Evolutionary conservation across 2,888 invertebrate species (phyloP).

Genomic region (Marronus borbonicus): DNA sequence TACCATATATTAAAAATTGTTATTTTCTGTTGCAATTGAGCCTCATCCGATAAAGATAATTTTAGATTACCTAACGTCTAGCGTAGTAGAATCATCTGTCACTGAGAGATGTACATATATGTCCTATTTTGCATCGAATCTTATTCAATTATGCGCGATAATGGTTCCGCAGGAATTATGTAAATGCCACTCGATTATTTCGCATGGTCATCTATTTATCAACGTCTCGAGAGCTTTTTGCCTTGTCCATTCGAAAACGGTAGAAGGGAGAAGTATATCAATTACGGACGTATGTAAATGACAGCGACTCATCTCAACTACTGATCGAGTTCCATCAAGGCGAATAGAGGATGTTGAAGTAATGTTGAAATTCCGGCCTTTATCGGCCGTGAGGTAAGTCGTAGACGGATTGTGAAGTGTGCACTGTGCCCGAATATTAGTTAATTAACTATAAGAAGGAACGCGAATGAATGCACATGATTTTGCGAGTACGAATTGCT

Average conservation of each 20-base stretch:
- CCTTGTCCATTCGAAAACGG: constrained; percentile 2
- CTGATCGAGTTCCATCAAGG: constrained; percentile 8
- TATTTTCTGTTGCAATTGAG: no score
- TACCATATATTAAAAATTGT: no score
- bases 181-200: constrained; percentile 29
- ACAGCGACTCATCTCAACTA: constrained; percentile 16
- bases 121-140: no score
- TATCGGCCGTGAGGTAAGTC: not conserved
- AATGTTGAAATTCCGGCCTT: constrained; percentile 17
- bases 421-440: not conserved
- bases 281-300: constrained; percentile 14
- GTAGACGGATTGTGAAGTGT: not conserved
- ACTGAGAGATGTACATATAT: no score
- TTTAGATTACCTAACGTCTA: no score
- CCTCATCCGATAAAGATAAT: no score
- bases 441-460: not conserved
- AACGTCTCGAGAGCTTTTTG: constrained; percentile 10
- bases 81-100: no score
- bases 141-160: constrained; percentile 29
- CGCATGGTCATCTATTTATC: constrained; percentile 33
- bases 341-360: constrained; percentile 17
- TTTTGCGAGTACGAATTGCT: no score
- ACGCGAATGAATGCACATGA: no score
- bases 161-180: constrained; percentile 31
- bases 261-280: constrained; percentile 5